Percentiles rank a stretch among this genome's conserved stretches.
Evolutionary conservation across 92 coral and sea anemone species (phyloP).

Genomic region (Porites cylindrica): DNA sequence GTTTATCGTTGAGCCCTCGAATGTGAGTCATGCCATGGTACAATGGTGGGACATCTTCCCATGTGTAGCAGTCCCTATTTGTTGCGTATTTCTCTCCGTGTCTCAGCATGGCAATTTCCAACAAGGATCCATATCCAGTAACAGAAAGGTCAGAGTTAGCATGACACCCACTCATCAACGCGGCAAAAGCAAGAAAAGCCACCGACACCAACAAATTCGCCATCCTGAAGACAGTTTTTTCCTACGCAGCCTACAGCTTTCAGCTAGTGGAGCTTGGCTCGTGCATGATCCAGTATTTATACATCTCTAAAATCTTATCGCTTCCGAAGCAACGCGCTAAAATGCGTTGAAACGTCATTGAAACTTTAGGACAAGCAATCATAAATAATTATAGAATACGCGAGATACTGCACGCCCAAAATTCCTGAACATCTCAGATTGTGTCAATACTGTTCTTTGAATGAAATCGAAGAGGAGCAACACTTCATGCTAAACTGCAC

Average conservation of each 20-base stretch:
- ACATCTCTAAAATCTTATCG: not conserved
- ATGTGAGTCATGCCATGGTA: constrained; percentile 96
- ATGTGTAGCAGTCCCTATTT: constrained; percentile 74
- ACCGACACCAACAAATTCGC: not conserved
- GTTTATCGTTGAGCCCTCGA: constrained; percentile 90
- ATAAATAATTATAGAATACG: no score
- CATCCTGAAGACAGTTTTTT: not conserved
- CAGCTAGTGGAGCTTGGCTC: not conserved
- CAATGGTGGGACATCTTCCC: constrained; percentile 87
- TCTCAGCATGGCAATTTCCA: constrained; percentile 82
- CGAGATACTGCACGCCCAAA: no score
- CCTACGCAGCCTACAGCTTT: not conserved
- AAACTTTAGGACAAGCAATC: no score
- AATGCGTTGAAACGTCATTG: not conserved
- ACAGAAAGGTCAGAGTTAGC: constrained; percentile 49
- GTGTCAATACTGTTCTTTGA: no score
- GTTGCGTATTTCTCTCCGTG: constrained; percentile 96
- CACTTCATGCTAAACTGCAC: no score
- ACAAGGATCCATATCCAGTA: constrained; percentile 73
- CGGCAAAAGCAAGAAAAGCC: not conserved
- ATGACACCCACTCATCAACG: not conserved
- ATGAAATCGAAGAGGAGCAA: no score
- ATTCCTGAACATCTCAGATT: no score
- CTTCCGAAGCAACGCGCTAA: not conserved
- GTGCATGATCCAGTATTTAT: not conserved